Conservation (phyloP, 2,888 invertebrate genomes). For the Hypena proboscidalis region DNA sequence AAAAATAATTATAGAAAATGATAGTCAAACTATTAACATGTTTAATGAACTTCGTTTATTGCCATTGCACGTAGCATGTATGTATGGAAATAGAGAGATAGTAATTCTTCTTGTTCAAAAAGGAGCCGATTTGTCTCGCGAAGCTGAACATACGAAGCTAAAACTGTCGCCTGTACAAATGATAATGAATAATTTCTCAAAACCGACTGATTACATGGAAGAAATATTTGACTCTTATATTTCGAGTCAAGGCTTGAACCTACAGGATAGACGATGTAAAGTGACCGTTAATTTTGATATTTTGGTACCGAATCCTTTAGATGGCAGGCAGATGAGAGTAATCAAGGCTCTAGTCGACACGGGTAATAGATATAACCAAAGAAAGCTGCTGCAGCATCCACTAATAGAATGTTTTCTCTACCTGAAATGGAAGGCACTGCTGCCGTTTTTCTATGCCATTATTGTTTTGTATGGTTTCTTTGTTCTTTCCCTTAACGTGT, state of each 20-base stretch:
- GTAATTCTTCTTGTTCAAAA: constrained; percentile 60
- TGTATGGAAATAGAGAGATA: constrained; percentile 77
- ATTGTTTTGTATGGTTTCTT: constrained; percentile 70
- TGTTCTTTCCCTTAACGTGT: constrained; percentile 69
- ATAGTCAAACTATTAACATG: constrained; percentile 51
- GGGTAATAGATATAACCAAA: constrained; percentile 67
- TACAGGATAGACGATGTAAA: constrained; percentile 50
- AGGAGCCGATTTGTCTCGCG: constrained; percentile 56
- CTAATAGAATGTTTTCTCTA: constrained; percentile 79
- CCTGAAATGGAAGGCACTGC: constrained; percentile 78
- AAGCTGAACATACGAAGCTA: constrained; percentile 5
- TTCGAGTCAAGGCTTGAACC: constrained; percentile 60
- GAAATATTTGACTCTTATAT: constrained; percentile 75
- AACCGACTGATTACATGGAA: constrained; percentile 74
- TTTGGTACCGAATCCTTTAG: constrained; percentile 52
- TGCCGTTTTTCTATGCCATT: constrained; percentile 73
- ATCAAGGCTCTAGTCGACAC: constrained; percentile 73
- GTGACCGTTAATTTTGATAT: constrained; percentile 72
- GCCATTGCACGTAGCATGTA: constrained; percentile 65
- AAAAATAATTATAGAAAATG: constrained; percentile 54
- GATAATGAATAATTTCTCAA: constrained; percentile 67
- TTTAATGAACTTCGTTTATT: constrained; percentile 8
- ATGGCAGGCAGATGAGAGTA: constrained; percentile 72
- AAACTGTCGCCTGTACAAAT: constrained; percentile 65
- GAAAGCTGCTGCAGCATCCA: constrained; percentile 76